phyloP scores from a whole-genome alignment of 2,113 vertebrate species.

The Puffinus mauretanicus region DNA sequence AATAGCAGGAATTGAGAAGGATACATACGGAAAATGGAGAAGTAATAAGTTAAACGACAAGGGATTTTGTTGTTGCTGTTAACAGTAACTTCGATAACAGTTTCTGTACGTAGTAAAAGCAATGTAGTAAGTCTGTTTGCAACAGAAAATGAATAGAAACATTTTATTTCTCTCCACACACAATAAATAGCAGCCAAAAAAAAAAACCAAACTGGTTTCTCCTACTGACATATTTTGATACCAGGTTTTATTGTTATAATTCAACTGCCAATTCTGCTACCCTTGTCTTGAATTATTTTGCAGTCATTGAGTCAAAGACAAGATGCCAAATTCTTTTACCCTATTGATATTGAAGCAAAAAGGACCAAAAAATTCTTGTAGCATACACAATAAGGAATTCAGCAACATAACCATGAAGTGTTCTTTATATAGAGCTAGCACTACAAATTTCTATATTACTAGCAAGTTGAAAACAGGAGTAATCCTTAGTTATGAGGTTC shows the following conservation, averaged over 20 bases:
- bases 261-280: not conserved
- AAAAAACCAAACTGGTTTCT: not conserved
- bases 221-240: not conserved
- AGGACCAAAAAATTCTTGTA: not conserved
- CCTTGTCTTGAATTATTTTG: not conserved
- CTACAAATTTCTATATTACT: not conserved
- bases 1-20: not conserved
- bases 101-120: not conserved
- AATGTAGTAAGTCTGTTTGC: not conserved
- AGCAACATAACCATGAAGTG: not conserved
- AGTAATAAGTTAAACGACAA: not conserved
- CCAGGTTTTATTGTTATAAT: not conserved
- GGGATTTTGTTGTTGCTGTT: not conserved
- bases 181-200: not conserved
- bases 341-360: not conserved
- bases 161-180: not conserved
- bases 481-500: not conserved
- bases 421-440: not conserved
- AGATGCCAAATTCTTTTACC: not conserved
- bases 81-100: not conserved
- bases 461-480: not conserved
- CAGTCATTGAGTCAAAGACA: not conserved
- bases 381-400: not conserved
- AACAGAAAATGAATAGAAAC: not conserved
- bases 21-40: not conserved